These are phyloP conservation scores for Chrysoperla carnea DNA, from an alignment of 1,140 invertebrate species.

Conservation along the genomic window DNA sequence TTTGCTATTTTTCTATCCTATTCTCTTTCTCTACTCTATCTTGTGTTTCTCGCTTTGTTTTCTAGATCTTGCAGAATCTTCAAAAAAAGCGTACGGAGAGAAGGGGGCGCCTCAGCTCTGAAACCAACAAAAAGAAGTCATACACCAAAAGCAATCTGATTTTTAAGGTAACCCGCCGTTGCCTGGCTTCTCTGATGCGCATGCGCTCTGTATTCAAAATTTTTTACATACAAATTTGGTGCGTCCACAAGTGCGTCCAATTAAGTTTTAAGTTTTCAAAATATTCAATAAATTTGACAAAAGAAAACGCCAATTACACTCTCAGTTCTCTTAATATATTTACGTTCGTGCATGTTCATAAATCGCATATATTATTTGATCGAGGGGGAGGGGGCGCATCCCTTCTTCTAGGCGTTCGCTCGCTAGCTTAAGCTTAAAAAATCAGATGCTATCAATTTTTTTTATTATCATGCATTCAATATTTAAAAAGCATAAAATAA, in stretches of 20 bases:
- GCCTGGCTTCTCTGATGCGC: conserved; percentile 8
- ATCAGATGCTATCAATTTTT: no score
- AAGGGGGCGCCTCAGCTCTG: conserved; percentile 77
- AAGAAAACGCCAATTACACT: no score
- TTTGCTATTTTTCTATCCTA: neutral
- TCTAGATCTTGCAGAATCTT: conserved; percentile 94
- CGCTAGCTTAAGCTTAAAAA: no score
- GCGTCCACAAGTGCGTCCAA: no score
- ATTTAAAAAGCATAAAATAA: no score
- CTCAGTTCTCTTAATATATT: no score
- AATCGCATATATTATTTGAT: neutral
- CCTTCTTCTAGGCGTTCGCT: neutral
- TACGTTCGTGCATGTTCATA: neutral
- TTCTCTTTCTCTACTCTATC: conserved; percentile 34
- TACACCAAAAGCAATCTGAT: conserved; percentile 90
- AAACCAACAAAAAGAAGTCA: conserved; percentile 77
- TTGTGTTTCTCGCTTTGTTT: conserved; percentile 62
- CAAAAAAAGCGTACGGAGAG: conserved; percentile 91
- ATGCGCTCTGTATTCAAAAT: neutral
- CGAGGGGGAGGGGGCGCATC: neutral
- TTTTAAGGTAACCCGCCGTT: conserved; percentile 73
- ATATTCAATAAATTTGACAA: no score
- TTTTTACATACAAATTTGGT: no score
- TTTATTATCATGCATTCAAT: no score
- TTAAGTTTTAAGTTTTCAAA: no score